Base-by-base conservation (phyloP, 2,797 vertebrate genomes). In the Salmo trutta region DNA sequence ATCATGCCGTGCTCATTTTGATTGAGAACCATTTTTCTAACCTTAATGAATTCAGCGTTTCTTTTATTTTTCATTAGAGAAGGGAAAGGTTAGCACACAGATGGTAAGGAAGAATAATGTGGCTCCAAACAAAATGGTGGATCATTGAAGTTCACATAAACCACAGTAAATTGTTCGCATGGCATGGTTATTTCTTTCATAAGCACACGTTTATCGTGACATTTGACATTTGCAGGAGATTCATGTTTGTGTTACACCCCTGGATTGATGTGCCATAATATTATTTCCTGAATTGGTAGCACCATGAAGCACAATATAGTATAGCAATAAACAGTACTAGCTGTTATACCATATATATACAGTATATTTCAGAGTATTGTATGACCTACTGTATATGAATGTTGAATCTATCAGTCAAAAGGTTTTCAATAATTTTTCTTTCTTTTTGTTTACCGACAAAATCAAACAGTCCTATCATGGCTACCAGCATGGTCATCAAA, bases 321-420 rank as follows among this genome's bases (percentile, higher is more conserved):
- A 62, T 6, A 62, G 6, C 5, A 56, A n/a, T 10, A 24, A 62
- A 62, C n/a, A 62, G 54, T 59, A n/a, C 5, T 5, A 4, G 17
- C 54, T 59, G 19, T 19, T 59, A 8, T 41, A 41, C 41, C 1
- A 10, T 10, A 41, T 41, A 41, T 41, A 36, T 7, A 36, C 36
- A 36, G 36, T 7, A 36, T 36, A n/a, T 19, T n/a, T n/a, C 16
- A 21, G n/a, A n/a, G 21, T n/a, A 62, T 62, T 21, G 19, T 19
- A 62, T 21, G n/a, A 21, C 56, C 56, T 62, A 19, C 36, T 36
- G 41, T 41, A 41, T 62, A 62, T 21, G 2, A 24, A 21, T 62
- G 59, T 62, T 62, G n/a, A 62, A 62, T 62, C 53, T 54, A 54
- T 54, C n/a, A 62, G 59, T 62, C 59, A 21, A 62, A 62, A 62